Evolutionary conservation across 2,797 vertebrate species (phyloP).

Genomic region (Hylomyscus alleni): DNA sequence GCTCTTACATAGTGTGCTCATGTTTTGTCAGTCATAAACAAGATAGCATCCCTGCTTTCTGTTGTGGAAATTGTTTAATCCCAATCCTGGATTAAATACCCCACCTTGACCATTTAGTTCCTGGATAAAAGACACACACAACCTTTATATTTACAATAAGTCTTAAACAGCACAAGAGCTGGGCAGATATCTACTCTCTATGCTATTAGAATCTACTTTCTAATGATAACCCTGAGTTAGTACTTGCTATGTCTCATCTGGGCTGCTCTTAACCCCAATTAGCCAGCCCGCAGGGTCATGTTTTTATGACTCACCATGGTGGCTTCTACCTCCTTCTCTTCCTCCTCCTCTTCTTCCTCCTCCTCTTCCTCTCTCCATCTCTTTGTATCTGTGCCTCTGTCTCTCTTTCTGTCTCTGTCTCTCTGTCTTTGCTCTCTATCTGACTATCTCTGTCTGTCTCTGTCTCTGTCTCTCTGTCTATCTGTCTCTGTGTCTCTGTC

Average conservation of each 20-base stretch:
- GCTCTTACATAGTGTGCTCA: background rate
- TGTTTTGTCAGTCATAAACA: background rate
- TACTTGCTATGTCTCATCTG: background rate
- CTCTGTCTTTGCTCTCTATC: accelerated
- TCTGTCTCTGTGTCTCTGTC: background rate
- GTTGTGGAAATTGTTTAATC: background rate
- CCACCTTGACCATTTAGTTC: background rate
- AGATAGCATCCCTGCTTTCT: background rate
- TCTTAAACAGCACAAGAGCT: background rate
- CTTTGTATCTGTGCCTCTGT: no score
- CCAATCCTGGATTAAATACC: background rate
- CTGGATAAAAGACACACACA: background rate
- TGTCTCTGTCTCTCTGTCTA: accelerated
- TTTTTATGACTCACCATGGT: background rate
- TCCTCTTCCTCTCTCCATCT: no score
- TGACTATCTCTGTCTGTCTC: no score
- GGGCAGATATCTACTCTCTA: background rate
- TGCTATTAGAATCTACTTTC: background rate
- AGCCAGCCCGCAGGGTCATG: background rate
- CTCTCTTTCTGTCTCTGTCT: no score
- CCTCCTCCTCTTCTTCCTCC: background rate
- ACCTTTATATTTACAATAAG: background rate
- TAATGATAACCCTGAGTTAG: background rate
- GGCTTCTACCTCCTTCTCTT: background rate
- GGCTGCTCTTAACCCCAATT: background rate